Percentiles rank a stretch among this genome's conserved stretches.
Conservation (phyloP, 2,797 vertebrate species). For the Danio tinwini region DNA sequence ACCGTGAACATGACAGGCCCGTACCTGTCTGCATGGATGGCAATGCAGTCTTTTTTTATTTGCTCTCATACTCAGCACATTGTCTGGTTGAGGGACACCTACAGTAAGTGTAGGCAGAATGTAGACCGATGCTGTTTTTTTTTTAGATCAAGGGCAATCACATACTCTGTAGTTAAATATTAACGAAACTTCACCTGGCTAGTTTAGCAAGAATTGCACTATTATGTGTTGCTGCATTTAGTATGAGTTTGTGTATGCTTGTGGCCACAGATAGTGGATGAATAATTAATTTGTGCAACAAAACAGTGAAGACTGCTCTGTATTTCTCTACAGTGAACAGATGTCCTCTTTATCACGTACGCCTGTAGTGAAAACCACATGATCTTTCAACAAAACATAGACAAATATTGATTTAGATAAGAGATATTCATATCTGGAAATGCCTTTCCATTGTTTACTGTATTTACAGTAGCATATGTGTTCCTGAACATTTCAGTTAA, state of each 20-base stretch:
- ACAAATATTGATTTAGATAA: neutral
- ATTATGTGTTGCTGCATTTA: conserved; percentile 27
- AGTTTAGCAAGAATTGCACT: conserved; percentile 35
- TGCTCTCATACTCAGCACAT: conserved; percentile 13
- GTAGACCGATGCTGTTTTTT: neutral
- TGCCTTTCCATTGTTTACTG: neutral
- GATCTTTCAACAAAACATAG: conserved; percentile 15
- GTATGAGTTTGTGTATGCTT: conserved; percentile 23
- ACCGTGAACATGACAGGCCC: conserved; percentile 1
- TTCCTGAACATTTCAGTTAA: neutral
- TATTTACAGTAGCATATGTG: no score
- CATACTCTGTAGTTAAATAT: conserved; percentile 41
- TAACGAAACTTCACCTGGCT: conserved; percentile 38
- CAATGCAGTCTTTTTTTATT: neutral
- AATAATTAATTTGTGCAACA: conserved; percentile 56
- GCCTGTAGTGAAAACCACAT: neutral
- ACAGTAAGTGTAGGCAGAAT: neutral
- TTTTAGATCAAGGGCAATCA: conserved; percentile 40
- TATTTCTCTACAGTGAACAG: conserved; percentile 22
- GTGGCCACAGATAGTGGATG: conserved; percentile 33
- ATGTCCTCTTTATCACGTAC: conserved; percentile 9
- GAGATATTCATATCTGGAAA: neutral
- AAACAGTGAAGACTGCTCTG: conserved; percentile 31
- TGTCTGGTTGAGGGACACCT: neutral
- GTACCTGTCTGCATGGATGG: conserved; percentile 15